Evolutionary conservation across 2,888 invertebrate genomes (phyloP).

Genomic region (Phaedon cochleariae): DNA sequence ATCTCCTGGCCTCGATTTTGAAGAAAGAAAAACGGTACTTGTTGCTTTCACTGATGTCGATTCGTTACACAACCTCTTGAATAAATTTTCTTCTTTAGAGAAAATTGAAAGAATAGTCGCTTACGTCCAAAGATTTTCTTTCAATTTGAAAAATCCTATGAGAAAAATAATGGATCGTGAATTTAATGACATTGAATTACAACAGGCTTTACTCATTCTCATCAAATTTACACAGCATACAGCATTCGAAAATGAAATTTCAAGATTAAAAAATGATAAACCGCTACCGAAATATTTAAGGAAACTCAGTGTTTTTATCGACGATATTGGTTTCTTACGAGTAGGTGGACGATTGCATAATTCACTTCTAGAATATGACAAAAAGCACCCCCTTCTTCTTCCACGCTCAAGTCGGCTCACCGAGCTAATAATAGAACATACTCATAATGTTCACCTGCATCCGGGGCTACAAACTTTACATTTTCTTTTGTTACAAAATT

Average conservation of each 20-base stretch:
- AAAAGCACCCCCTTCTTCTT: slow-evolving; percentile 28
- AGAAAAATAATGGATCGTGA: not conserved
- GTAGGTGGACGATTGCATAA: slow-evolving; percentile 33
- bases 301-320: slow-evolving; percentile 13
- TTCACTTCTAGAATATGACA: slow-evolving; percentile 20
- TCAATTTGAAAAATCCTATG: not conserved
- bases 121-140: slow-evolving; percentile 5
- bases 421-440: slow-evolving; percentile 3
- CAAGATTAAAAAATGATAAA: not conserved
- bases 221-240: not conserved
- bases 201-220: slow-evolving; percentile 1
- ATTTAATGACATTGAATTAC: slow-evolving; percentile 1
- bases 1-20: not conserved
- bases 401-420: slow-evolving; percentile 3
- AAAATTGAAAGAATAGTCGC: slow-evolving; percentile 10
- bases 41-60: not conserved
- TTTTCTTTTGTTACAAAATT: slow-evolving; percentile 18
- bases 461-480: slow-evolving; percentile 12
- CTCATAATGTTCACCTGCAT: slow-evolving; percentile 10
- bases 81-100: slow-evolving; percentile 2
- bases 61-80: not conserved
- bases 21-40: slow-evolving; percentile 1
- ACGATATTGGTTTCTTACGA: slow-evolving; percentile 16
- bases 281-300: slow-evolving; percentile 11
- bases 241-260: not conserved